phyloP scores from a whole-genome alignment of 1,140 invertebrate species.

The Eupeodes corollae region DNA sequence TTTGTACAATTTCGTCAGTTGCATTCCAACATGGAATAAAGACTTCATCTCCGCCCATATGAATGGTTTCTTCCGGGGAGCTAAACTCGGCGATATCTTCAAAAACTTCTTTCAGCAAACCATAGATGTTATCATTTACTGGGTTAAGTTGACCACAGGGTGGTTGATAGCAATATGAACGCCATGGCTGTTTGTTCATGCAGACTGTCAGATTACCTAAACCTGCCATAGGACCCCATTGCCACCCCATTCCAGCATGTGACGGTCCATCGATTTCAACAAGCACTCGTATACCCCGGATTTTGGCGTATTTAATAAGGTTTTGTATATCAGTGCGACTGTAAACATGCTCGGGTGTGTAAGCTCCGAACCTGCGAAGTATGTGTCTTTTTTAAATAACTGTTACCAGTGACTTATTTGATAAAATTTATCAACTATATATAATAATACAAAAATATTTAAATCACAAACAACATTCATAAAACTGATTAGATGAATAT shows the following conservation, averaged over 20 bases:
- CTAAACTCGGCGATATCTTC: slow-evolving; percentile 51
- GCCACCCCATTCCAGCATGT: slow-evolving; percentile 73
- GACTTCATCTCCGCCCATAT: slow-evolving; percentile 79
- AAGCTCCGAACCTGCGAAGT: slow-evolving; percentile 51
- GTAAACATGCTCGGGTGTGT: slow-evolving; percentile 56
- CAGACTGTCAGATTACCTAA: slow-evolving; percentile 61
- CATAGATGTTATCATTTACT: slow-evolving; percentile 60
- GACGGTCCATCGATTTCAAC: slow-evolving; percentile 77
- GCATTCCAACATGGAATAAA: slow-evolving; percentile 67
- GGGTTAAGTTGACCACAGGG: slow-evolving; percentile 79
- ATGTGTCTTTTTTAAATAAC: background rate
- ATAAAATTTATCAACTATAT: no score
- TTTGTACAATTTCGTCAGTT: slow-evolving; percentile 52
- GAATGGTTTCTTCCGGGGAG: slow-evolving; percentile 49
- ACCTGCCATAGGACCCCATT: slow-evolving; percentile 57
- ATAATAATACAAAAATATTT: no score
- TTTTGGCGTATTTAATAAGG: slow-evolving; percentile 56
- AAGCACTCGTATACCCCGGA: slow-evolving; percentile 62
- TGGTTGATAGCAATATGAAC: slow-evolving; percentile 63
- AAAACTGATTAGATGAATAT: no score
- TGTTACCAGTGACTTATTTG: no score
- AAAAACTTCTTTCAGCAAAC: slow-evolving; percentile 55
- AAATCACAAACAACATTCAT: no score
- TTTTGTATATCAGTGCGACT: slow-evolving; percentile 54
- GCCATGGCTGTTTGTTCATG: slow-evolving; percentile 61